phyloP scores from a whole-genome alignment of 1,140 invertebrate genomes.

The Drosophila saltans region DNA sequence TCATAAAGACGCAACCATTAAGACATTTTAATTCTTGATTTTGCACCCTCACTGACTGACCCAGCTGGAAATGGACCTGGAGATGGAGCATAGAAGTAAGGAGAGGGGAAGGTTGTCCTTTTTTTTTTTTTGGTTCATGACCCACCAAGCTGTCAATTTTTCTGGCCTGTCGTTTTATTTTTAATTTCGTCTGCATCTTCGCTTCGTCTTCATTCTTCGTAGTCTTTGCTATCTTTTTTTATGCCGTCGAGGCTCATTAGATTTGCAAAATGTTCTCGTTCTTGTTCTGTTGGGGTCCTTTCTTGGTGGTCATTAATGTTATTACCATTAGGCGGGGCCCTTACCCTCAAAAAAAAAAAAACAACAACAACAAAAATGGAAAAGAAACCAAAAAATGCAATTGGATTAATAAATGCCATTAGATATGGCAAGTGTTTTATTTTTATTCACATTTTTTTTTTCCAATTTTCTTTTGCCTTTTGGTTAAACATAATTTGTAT shows the following conservation, averaged over 20 bases:
- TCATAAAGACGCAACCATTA: conserved; percentile 76
- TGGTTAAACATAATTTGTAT: conserved; percentile 58
- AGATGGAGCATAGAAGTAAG: not conserved
- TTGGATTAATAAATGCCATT: conserved; percentile 82
- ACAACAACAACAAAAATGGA: not conserved
- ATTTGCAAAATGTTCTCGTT: conserved; percentile 78
- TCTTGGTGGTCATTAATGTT: conserved; percentile 73
- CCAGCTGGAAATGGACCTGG: conserved; percentile 17
- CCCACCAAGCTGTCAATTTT: conserved; percentile 67
- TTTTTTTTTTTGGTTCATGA: conserved; percentile 45
- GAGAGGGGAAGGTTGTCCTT: conserved; percentile 13
- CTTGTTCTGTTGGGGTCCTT: conserved; percentile 24
- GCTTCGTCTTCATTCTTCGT: conserved; percentile 6
- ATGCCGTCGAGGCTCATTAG: conserved; percentile 82
- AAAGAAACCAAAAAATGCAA: conserved; percentile 48
- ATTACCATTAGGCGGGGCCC: conserved; percentile 43
- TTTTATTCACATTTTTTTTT: conserved; percentile 58
- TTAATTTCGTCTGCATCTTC: conserved; percentile 59
- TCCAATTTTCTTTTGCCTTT: conserved; percentile 23
- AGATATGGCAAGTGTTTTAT: conserved; percentile 71
- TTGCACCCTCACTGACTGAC: conserved; percentile 65
- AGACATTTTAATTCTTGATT: conserved; percentile 82
- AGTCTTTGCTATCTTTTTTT: conserved; percentile 43
- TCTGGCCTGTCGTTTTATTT: conserved; percentile 56
- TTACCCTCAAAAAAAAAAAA: not conserved